Base-by-base conservation (phyloP, 2,888 invertebrate genomes). In the Megamerina dolium region DNA sequence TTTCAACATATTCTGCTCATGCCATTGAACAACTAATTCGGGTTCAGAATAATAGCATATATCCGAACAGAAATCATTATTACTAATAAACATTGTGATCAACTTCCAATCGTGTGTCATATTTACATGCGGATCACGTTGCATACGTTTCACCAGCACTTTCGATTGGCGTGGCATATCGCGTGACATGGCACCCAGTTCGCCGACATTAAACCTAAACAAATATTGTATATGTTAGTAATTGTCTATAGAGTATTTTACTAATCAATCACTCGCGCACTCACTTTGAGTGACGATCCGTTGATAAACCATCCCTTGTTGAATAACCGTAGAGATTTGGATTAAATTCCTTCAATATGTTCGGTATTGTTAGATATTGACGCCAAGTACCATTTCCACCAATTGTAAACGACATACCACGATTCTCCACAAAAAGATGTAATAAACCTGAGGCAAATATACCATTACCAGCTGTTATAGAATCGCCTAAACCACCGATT, bases 261-360 rank as follows among this genome's bases (percentile, higher is more conserved):
- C n/a, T n/a, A n/a, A n/a, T n/a, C n/a, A n/a, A n/a, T n/a, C n/a
- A n/a, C n/a, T n/a, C n/a, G n/a, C n/a, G n/a, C n/a, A n/a, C n/a
- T n/a, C 14, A 59, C 59, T 56, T 61, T 6, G 70, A 67, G 1
- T 60, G 46, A n/a, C 66, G 56, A 20, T 77, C 71, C 21, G 66
- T 66, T 1, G 75, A 68, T 5, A 74, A 59, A 0, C 77, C 74
- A 57, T 79, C 76, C 13, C 68, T 66, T 1, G 73, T 44, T 0
- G 82, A 74, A 52, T 77, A 82, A 1, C 83, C 83, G 40, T 79
- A 68, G 13, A 84, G 59, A 33, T 78, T 74, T 0, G 80, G 79
- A 64, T 83, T 83, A 60, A 78, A 83, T 58, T 75, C 78, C 57
- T 79, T 79, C 16, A 81, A 56, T 33, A 81, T 77, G 61, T 81